These are phyloP conservation scores for Choreutis nemorana DNA, from an alignment of 2,888 invertebrate species.

Conservation along the genomic window DNA sequence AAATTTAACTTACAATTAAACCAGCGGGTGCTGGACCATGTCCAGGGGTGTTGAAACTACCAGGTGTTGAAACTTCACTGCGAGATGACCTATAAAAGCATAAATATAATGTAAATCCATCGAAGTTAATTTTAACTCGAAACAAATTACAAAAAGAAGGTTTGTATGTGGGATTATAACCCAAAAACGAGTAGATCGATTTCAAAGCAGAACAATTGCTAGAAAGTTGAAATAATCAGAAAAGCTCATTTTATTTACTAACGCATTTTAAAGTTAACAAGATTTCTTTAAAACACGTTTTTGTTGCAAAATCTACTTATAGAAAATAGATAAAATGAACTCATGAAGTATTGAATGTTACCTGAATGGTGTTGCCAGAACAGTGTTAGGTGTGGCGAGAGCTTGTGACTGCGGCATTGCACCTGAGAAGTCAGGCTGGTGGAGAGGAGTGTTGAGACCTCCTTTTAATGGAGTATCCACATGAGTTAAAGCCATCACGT, in stretches of 20 bases:
- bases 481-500: constrained; percentile 97
- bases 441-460: constrained; percentile 93
- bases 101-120: constrained; percentile 2
- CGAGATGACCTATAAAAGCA: constrained; percentile 63
- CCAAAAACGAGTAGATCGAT: no score
- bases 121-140: not conserved
- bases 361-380: constrained; percentile 87
- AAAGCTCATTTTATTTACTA: no score
- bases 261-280: no score
- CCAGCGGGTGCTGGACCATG: constrained; percentile 28
- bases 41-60: constrained; percentile 70
- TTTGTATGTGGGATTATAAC: no score
- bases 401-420: constrained; percentile 75
- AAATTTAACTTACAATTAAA: constrained; percentile 24
- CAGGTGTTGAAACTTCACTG: constrained; percentile 67
- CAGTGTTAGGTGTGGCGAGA: constrained; percentile 88
- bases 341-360: no score
- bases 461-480: constrained; percentile 98
- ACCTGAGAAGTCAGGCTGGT: constrained; percentile 88
- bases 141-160: not conserved
- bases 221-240: no score
- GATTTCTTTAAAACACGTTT: no score
- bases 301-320: no score
- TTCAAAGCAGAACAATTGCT: no score
- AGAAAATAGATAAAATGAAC: no score